These are phyloP conservation scores for Eristalis tenax DNA, from an alignment of 2,888 invertebrate species.

Conservation along the genomic window DNA sequence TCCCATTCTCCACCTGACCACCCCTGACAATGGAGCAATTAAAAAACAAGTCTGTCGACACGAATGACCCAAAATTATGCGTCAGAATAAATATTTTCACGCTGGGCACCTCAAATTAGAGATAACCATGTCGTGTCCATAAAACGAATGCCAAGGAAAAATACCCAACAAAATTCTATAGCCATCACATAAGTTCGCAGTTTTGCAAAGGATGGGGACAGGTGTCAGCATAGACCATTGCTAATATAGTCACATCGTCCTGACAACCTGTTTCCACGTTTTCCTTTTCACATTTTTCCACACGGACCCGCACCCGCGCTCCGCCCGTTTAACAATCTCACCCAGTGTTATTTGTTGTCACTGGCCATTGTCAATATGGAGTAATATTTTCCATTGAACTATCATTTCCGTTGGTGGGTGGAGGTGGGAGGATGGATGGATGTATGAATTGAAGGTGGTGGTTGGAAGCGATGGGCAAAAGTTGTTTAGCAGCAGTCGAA, in stretches of 20 bases:
- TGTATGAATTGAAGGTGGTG: not conserved
- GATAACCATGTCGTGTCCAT: constrained; percentile 29
- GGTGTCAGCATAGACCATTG: constrained; percentile 5
- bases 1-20: not conserved
- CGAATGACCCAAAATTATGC: constrained; percentile 33
- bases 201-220: constrained; percentile 5
- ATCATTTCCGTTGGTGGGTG: constrained; percentile 62
- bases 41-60: not conserved
- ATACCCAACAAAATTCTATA: constrained; percentile 38
- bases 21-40: constrained; percentile 22
- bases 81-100: constrained; percentile 26
- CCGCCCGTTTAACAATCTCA: not conserved
- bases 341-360: constrained; percentile 46
- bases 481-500: constrained; percentile 39
- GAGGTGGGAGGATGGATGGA: constrained; percentile 3
- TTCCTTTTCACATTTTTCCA: constrained; percentile 9
- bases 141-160: constrained; percentile 33
- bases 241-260: constrained; percentile 54
- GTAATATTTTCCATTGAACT: constrained; percentile 71
- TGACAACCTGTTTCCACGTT: constrained; percentile 58
- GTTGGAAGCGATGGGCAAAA: not conserved
- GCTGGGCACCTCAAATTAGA: constrained; percentile 47
- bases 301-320: not conserved
- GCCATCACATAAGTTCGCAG: constrained; percentile 42
- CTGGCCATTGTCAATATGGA: constrained; percentile 64